phyloP scores from a whole-genome alignment of 1,140 invertebrate species.

The Papilio dardanus region DNA sequence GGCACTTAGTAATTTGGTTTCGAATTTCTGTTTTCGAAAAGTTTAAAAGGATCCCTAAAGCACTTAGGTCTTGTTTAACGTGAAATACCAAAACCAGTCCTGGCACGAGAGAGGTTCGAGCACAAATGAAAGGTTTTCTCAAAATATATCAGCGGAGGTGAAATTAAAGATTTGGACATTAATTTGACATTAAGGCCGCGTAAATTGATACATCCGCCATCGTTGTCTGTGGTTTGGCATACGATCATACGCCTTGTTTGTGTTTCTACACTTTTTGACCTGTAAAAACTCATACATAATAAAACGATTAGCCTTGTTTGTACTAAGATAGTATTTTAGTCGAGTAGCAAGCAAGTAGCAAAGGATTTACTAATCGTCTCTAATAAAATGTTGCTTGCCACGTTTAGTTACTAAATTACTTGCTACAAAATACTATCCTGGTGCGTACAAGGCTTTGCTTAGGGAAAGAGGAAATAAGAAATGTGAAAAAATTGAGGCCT shows the following conservation, averaged over 20 bases:
- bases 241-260: neutral
- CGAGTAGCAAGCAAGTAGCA: too few species aligned
- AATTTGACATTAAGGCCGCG: conserved; percentile 17
- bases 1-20: too few species aligned
- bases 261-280: neutral
- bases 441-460: too few species aligned
- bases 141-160: neutral
- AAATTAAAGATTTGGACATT: conserved; percentile 17
- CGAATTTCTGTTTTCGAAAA: neutral
- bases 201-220: neutral
- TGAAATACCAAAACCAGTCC: conserved; percentile 25
- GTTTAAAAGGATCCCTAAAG: conserved; percentile 6
- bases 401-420: too few species aligned
- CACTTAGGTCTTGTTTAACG: neutral
- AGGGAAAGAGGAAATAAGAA: neutral
- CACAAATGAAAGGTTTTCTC: conserved; percentile 24
- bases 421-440: too few species aligned
- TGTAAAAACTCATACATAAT: neutral
- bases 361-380: too few species aligned
- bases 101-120: conserved; percentile 12
- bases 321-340: too few species aligned
- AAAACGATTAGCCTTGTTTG: too few species aligned
- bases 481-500: neutral
- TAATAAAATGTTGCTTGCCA: too few species aligned
- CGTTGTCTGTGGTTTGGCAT: neutral